phyloP scores from a whole-genome alignment of 2,888 invertebrate species.

The Fragum whitleyi region DNA sequence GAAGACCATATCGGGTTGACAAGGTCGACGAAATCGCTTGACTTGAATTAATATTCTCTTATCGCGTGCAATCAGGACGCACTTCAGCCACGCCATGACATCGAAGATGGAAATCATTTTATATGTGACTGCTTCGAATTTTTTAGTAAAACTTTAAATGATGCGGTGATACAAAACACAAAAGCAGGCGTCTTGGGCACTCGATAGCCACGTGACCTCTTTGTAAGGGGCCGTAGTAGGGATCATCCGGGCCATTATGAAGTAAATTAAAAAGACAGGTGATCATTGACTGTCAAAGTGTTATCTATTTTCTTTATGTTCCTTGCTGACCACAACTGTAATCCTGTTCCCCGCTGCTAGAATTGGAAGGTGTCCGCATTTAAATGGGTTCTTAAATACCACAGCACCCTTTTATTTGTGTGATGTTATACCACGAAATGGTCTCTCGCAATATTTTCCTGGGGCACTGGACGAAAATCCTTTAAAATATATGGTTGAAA shows the following conservation, averaged over 20 bases:
- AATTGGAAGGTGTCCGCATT: not conserved
- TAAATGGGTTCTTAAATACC: slow-evolving; percentile 4
- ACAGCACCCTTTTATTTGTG: not conserved
- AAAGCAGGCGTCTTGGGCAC: slow-evolving; percentile 7
- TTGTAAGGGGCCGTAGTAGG: slow-evolving; percentile 12
- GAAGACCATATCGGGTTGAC: not conserved
- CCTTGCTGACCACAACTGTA: slow-evolving; percentile 7
- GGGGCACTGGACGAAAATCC: no score
- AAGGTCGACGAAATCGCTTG: slow-evolving; percentile 12
- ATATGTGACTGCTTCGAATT: slow-evolving; percentile 5
- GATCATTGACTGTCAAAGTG: slow-evolving; percentile 11
- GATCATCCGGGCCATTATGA: slow-evolving; percentile 19
- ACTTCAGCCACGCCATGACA: slow-evolving; percentile 27
- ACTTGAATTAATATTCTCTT: slow-evolving; percentile 26
- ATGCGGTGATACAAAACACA: slow-evolving; percentile 11
- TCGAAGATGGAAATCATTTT: slow-evolving; percentile 19
- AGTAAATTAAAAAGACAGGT: slow-evolving; percentile 33
- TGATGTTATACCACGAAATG: no score
- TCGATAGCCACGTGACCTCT: slow-evolving; percentile 21
- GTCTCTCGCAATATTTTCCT: no score
- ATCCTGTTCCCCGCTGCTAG: not conserved
- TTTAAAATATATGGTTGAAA: no score
- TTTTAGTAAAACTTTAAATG: not conserved
- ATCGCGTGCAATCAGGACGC: slow-evolving; percentile 28
- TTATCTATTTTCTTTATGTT: slow-evolving; percentile 27